Evolutionary conservation across 2,888 invertebrate genomes (phyloP), one percentile per base, ranked within the genome.

Genomic region (Tiliacea aurago): DNA sequence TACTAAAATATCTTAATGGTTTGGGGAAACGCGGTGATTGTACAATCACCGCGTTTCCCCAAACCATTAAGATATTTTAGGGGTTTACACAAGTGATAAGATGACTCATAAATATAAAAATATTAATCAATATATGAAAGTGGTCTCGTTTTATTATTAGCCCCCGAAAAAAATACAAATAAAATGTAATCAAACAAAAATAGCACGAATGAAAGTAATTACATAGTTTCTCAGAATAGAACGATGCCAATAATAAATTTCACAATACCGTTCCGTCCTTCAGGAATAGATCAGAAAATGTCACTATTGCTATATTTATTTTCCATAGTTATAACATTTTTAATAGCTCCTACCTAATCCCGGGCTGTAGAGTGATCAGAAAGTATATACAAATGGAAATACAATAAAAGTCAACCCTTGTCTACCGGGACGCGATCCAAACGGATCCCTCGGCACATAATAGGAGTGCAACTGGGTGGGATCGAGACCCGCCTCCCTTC

Each of bases 361-460:
- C 49, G 67, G 49, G 62, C 10, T 53, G n/a, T 58, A 41, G 6
- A 56, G 78, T 73, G 66, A 80, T 74, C 43, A 76, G 56, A 66
- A 66, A 62, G 68, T 73, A 81, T 70, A 73, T 79, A 73, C 76
- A 82, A 87, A 88, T 87, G 78, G 47, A 84, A 86, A 85, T 82
- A 83, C 74, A 84, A 86, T 84, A 87, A 88, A 88, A 88, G 72
- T 75, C 92, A 93, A 91, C 93, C 94, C 94, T 89, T 92, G 90
- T 89, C 87, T 89, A 90, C 89, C 84, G 79, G 84, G 84, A 83
- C 78, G 66, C 80, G 75, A 81, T 78, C 72, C 81, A 78, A 88
- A 83, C 81, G 87, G 89, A 91, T 88, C 89, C 92, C 90, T 87
- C 78, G 86, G 87, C 91, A 91, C 89, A 93, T 93, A 93, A 91